Percentiles rank a stretch among this genome's conserved stretches.
phyloP scores from a whole-genome alignment of 2,113 vertebrate genomes.

The crab-eating macaque (Macaca fascicularis) region DNA sequence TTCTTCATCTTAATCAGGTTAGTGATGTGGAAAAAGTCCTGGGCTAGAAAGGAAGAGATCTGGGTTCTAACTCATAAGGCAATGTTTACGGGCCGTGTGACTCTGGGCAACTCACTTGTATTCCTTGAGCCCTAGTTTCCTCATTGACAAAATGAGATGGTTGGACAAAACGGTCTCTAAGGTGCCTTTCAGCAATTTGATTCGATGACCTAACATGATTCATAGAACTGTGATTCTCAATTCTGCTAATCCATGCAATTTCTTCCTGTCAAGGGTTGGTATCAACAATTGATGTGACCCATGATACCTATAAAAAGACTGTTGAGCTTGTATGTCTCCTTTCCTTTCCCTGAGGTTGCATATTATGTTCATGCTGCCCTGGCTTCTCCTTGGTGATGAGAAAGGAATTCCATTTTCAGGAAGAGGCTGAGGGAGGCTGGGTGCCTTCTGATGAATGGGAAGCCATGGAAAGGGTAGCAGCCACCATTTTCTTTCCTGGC shows the following conservation, averaged over 20 bases:
- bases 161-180: not conserved
- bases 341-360: not conserved
- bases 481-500: not conserved
- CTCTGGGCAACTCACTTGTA: not conserved
- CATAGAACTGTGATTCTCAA: slow-evolving; percentile 8
- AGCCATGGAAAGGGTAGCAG: not conserved
- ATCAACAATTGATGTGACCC: not conserved
- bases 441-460: not conserved
- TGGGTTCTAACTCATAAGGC: not conserved
- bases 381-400: slow-evolving; percentile 11
- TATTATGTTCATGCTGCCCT: not conserved
- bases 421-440: not conserved
- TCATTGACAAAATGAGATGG: not conserved
- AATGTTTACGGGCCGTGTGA: not conserved
- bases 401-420: slow-evolving; percentile 41
- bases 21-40: not conserved
- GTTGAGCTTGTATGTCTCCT: slow-evolving; percentile 25
- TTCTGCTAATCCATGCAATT: slow-evolving; percentile 44
- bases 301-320: slow-evolving; percentile 24
- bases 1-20: slow-evolving; percentile 9
- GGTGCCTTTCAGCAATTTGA: slow-evolving; percentile 23
- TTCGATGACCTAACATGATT: slow-evolving; percentile 5
- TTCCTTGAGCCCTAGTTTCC: slow-evolving; percentile 10
- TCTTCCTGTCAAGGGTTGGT: not conserved
- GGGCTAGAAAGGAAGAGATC: not conserved